Base-by-base conservation (phyloP, 2,113 vertebrate species). In the Gallinago undulata region DNA sequence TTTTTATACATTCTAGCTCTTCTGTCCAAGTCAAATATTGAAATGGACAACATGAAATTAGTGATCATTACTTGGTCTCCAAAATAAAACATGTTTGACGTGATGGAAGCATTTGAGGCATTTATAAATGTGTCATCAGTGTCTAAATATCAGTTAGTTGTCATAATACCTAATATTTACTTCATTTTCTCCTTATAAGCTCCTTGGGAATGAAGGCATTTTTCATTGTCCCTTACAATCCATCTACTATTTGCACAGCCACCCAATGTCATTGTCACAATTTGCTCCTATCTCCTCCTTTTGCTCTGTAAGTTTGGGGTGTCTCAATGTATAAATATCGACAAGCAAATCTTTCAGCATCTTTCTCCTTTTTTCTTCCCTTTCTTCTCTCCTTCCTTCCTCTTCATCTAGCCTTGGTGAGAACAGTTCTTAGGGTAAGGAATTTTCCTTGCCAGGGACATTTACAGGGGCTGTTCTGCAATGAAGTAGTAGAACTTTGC, bases 21-120 rank as follows among this genome's bases (percentile, higher is more conserved):
- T 78, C 57, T 79, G 19, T 78, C 86, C 83, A 78, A 95, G 60
- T 77, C 69, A 90, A 91, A 91, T 93, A 91, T 15, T 92, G 57
- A 92, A 90, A 84, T 7, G 14, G n/a, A 91, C 51, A 90, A 53
- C 39, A 45, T 11, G 9, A 87, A 84, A 84, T 74, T 39, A 68
- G 17, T 66, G 50, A 84, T 84, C 93, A 56, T 78, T 72, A 45
- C 62, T 89, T 62, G 16, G 27, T 68, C 13, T 84, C 53, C 73
- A 62, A 90, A 89, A 56, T 22, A 86, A 86, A 81, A 86, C 85
- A 10, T 30, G 47, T 62, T 83, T 90, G 37, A 74, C 10, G 14
- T 11, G 39, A 60, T 90, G 30, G 37, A 78, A 74, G 45, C 24
- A 22, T 88, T 82, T 83, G 48, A 35, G 37, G 16, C 41, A 51